These are phyloP conservation scores for Halichondria panicea DNA, from an alignment of 37 sponge, comb jelly and placozoan genomes.

Conservation along the genomic window DNA sequence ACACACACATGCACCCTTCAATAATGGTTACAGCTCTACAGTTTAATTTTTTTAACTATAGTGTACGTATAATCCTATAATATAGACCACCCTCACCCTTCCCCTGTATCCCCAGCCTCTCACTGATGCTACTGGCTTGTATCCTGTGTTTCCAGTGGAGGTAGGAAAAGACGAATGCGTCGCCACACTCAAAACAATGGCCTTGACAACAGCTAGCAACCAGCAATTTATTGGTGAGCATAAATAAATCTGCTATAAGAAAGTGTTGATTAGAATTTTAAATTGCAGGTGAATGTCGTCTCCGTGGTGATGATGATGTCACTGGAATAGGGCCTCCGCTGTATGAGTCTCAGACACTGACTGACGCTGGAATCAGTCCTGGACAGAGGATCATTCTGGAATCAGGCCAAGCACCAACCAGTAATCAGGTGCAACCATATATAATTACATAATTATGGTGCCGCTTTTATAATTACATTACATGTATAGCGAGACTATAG, in stretches of 20 bases:
- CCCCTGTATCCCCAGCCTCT: slow-evolving; percentile 1
- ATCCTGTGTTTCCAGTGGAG: slow-evolving; percentile 42
- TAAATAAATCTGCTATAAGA: too few relatives aligned
- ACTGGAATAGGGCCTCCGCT: slow-evolving; percentile 75
- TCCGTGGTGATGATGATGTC: slow-evolving; percentile 58
- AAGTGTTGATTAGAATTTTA: not conserved
- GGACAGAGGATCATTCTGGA: slow-evolving; percentile 65
- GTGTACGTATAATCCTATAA: too few relatives aligned
- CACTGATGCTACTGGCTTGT: not conserved
- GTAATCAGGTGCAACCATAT: slow-evolving; percentile 49
- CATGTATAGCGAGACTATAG: too few relatives aligned
- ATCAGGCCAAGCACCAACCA: slow-evolving; percentile 55
- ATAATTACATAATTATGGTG: slow-evolving; percentile 36
- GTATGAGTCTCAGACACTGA: slow-evolving; percentile 65
- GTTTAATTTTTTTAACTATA: too few relatives aligned
- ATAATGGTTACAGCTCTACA: too few relatives aligned
- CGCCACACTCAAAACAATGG: slow-evolving; percentile 2
- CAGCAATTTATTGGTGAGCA: not conserved
- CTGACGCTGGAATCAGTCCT: slow-evolving; percentile 31
- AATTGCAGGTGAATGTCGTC: slow-evolving; percentile 34
- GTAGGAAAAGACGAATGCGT: slow-evolving; percentile 26
- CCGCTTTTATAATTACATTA: too few relatives aligned
- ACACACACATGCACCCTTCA: too few relatives aligned
- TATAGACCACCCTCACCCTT: not conserved
- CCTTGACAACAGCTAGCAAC: not conserved